Conservation (phyloP, 2,888 invertebrate genomes). For the Chelonus formosanus region DNA sequence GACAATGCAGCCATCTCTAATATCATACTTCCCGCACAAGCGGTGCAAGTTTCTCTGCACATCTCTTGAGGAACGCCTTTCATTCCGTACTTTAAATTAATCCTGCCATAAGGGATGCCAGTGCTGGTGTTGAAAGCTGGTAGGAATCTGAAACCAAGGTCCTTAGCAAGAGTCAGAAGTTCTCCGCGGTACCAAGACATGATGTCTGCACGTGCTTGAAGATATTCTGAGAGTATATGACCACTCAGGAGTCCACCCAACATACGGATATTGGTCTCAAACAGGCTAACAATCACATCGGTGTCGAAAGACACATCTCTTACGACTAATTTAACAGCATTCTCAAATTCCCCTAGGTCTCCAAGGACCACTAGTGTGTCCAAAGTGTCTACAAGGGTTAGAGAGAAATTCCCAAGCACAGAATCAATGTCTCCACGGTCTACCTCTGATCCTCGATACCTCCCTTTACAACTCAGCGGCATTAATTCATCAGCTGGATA, state of each 20-base stretch:
- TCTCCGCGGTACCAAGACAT: conserved; percentile 90
- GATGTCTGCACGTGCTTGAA: conserved; percentile 78
- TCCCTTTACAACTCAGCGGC: conserved; percentile 94
- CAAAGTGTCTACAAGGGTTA: conserved; percentile 93
- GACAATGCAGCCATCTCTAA: conserved; percentile 97
- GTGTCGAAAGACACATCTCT: conserved; percentile 90
- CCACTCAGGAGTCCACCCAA: conserved; percentile 95
- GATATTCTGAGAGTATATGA: conserved; percentile 85
- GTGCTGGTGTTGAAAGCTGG: conserved; percentile 99
- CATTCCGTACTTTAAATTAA: conserved; percentile 85
- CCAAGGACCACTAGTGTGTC: conserved; percentile 93
- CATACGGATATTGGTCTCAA: conserved; percentile 97
- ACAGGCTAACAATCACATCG: conserved; percentile 95
- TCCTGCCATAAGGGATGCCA: conserved; percentile 94
- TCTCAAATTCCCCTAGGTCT: conserved; percentile 93
- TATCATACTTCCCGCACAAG: conserved; percentile 98
- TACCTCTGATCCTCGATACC: conserved; percentile 89
- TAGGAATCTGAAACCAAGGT: conserved; percentile 88
- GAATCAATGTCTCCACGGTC: conserved; percentile 97
- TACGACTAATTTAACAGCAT: conserved; percentile 86
- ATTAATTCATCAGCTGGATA: conserved; percentile 98
- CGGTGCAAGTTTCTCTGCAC: conserved; percentile 93
- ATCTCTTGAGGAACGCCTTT: conserved; percentile 77
- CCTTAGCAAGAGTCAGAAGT: conserved; percentile 87
- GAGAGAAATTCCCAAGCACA: conserved; percentile 94